These are phyloP conservation scores for Plagiodera versicolora DNA, from an alignment of 2,888 invertebrate genomes.

Conservation along the genomic window DNA sequence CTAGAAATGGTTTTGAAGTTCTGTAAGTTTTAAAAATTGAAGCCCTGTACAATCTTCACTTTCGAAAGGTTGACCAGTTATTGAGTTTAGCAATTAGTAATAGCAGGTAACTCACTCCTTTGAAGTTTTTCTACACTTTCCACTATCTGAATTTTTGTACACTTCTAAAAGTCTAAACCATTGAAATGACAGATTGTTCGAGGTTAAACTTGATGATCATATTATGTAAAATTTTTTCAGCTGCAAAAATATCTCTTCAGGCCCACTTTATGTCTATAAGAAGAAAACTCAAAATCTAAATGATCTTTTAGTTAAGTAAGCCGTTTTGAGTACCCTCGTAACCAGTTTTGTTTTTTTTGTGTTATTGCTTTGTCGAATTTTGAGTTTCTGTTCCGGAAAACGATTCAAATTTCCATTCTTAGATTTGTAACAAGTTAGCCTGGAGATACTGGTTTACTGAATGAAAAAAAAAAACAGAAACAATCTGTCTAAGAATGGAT, in stretches of 20 bases:
- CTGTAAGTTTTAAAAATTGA: too few relatives aligned
- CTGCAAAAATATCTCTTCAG: slow-evolving; percentile 32
- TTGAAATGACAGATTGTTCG: slow-evolving; percentile 29
- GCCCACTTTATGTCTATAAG: slow-evolving; percentile 31
- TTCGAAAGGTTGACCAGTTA: neutral
- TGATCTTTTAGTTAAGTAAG: slow-evolving; percentile 3
- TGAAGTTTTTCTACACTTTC: slow-evolving; percentile 17
- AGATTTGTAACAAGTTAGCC: neutral
- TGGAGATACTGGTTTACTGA: neutral
- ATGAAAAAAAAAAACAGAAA: too few relatives aligned
- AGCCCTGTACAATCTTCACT: too few relatives aligned
- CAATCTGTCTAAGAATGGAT: slow-evolving; percentile 34
- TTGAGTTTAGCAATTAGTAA: slow-evolving; percentile 43
- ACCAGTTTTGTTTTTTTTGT: neutral
- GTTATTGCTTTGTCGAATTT: neutral
- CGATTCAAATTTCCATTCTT: neutral
- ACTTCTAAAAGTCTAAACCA: slow-evolving; percentile 16
- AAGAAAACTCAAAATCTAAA: slow-evolving; percentile 32
- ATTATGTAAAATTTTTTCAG: slow-evolving; percentile 31
- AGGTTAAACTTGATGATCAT: neutral
- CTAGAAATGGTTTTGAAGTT: too few relatives aligned
- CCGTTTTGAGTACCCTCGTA: neutral
- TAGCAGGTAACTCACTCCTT: slow-evolving; percentile 38
- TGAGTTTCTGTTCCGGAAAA: neutral
- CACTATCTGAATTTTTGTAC: neutral